phyloP scores from a whole-genome alignment of 1,140 invertebrate genomes.

The Dicyema japonicum region DNA sequence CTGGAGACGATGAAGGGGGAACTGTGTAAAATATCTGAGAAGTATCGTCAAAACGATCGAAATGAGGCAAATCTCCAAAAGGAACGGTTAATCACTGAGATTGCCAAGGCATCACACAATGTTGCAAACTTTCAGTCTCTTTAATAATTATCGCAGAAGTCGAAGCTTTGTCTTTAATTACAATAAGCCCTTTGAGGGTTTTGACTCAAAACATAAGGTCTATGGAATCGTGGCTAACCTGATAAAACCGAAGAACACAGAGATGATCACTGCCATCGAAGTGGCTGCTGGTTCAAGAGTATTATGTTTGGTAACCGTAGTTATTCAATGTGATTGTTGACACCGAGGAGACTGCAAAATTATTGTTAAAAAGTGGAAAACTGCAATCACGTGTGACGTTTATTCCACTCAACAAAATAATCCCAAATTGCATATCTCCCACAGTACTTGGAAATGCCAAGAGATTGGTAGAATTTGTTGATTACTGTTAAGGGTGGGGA shows the following conservation, averaged over 20 bases:
- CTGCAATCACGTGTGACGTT: slow-evolving; percentile 40
- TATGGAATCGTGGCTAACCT: slow-evolving; percentile 42
- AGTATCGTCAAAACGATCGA: too few species aligned
- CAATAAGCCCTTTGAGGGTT: slow-evolving; percentile 25
- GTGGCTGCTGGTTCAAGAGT: slow-evolving; percentile 49
- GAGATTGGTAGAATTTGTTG: slow-evolving; percentile 1
- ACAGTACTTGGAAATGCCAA: slow-evolving; percentile 23
- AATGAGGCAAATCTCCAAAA: too few species aligned
- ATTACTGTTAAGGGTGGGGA: slow-evolving; percentile 12
- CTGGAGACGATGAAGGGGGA: too few species aligned
- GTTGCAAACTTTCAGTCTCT: neutral
- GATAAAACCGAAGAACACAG: slow-evolving; percentile 36
- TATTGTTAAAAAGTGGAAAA: slow-evolving; percentile 42
- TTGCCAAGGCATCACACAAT: too few species aligned
- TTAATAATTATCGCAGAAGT: too few species aligned
- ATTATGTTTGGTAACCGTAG: slow-evolving; percentile 23
- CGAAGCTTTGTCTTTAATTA: too few species aligned
- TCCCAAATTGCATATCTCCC: neutral
- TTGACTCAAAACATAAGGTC: slow-evolving; percentile 37
- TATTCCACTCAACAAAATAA: slow-evolving; percentile 67
- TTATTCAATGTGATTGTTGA: slow-evolving; percentile 64
- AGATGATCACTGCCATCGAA: slow-evolving; percentile 42
- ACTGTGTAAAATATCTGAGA: too few species aligned
- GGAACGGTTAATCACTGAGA: too few species aligned
- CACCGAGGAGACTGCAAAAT: slow-evolving; percentile 44